Base-by-base conservation (phyloP, 2,113 vertebrate genomes). In the Eulemur rufifrons region DNA sequence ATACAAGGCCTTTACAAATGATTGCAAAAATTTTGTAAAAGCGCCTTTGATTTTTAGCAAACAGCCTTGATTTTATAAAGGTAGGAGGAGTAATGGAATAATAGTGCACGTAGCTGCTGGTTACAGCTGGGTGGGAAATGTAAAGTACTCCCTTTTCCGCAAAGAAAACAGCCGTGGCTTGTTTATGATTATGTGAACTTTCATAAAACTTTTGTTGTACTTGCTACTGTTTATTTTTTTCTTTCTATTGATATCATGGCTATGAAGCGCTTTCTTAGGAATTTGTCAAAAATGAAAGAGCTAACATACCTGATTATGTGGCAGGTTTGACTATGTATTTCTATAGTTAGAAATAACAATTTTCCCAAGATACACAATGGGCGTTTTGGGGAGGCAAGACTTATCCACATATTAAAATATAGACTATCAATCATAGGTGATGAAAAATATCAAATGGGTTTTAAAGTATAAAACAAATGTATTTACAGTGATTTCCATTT, bases 291-390 rank as follows among this genome's bases (percentile, higher is more conserved):
- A 97, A 89, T 92, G 94, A 97, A 94, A 94, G 81, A 97, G 73
- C 96, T 97, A 97, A 91, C 94, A 89, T 95, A 97, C 66, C 83
- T 98, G 45, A 88, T 98, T 96, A 91, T 91, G 83, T 98, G 68
- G 27, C 89, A 97, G 76, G 76, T 96, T 83, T 91, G 90, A 98
- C 96, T 98, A 98, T 89, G 78, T 97, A 98, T 97, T 98, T 98
- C 92, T 89, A 34, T 96, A 77, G 34, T 95, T 81, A 96, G 73
- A 74, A 97, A 96, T 95, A 91, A 94, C 80, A 97, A 96, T 97
- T 98, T 96, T 97, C 95, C 71, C 73, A 95, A 77, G 69, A 95
- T 95, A 21, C n/a, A 73, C 17, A 78, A 42, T 92, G 54, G 9
- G 21, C 84, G 27, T 94, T 95, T 96, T 15, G 15, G 3, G 7